Percentiles rank a stretch among this genome's conserved stretches.
phyloP scores from a whole-genome alignment of 2,888 invertebrate genomes.

The Stratiomys singularior region DNA sequence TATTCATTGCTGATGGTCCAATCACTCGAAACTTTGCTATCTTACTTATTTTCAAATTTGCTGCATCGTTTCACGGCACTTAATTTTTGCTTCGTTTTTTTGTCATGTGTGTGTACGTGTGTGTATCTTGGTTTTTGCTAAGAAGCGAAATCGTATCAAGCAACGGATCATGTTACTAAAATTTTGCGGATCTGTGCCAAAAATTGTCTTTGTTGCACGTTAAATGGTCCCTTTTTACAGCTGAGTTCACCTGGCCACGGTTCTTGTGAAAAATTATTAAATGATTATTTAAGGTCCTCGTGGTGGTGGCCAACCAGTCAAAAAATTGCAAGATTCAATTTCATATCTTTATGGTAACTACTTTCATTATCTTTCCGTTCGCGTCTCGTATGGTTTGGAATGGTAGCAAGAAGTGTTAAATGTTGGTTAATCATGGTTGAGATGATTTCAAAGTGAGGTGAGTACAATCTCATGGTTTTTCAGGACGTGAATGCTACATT shows the following conservation, averaged over 20 bases:
- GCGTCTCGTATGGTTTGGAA: background rate
- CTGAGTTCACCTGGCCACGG: constrained; percentile 23
- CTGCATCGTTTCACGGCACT: too few relatives aligned
- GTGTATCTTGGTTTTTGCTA: background rate
- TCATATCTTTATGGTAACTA: background rate
- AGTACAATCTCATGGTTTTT: background rate
- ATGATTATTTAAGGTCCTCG: background rate
- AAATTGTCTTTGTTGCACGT: background rate
- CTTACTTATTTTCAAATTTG: too few relatives aligned
- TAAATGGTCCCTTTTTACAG: constrained; percentile 38
- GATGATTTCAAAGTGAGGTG: background rate
- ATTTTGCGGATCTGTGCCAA: constrained; percentile 9
- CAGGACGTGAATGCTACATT: background rate
- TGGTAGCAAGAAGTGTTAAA: background rate
- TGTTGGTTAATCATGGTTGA: background rate
- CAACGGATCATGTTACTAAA: constrained; percentile 28
- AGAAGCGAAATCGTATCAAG: constrained; percentile 25
- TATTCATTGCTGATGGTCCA: constrained; percentile 30
- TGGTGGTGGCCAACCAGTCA: constrained; percentile 34
- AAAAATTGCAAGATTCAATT: background rate
- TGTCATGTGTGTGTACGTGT: background rate
- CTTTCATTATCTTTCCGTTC: too few relatives aligned
- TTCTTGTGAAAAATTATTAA: constrained; percentile 26
- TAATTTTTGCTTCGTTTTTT: background rate
- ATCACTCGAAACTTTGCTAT: too few relatives aligned